These are phyloP conservation scores for Ibidorhyncha struthersii DNA, from an alignment of 2,113 vertebrate species.

Conservation along the genomic window DNA sequence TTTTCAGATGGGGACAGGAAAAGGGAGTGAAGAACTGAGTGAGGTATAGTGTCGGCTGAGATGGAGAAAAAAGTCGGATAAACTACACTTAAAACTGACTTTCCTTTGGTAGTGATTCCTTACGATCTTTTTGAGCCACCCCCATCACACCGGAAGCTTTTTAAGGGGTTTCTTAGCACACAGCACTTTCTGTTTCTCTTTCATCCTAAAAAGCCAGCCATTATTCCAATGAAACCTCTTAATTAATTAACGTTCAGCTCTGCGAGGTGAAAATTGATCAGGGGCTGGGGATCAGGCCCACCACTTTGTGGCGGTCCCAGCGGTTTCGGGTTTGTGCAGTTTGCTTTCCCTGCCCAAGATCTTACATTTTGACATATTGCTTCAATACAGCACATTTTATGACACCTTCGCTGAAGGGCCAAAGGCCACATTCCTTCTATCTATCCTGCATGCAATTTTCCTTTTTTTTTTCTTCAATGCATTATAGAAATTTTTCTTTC, in stretches of 20 bases:
- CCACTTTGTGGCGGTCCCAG: neutral
- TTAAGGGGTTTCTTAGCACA: neutral
- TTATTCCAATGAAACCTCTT: neutral
- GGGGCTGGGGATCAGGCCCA: neutral
- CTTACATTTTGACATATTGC: neutral
- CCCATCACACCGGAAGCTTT: rapidly evolving
- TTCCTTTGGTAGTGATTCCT: neutral
- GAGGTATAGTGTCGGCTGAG: neutral
- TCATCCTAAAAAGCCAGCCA: neutral
- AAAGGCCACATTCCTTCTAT: conserved; percentile 39
- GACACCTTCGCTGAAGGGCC: neutral
- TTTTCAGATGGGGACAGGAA: neutral
- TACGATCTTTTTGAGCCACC: neutral
- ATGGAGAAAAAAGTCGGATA: neutral
- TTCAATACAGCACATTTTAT: conserved; percentile 32
- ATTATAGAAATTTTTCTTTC: conserved; percentile 3
- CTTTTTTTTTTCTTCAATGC: conserved; percentile 22
- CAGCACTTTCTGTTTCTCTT: neutral
- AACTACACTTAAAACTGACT: neutral
- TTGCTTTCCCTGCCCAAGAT: neutral
- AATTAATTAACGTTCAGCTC: neutral
- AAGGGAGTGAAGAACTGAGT: neutral
- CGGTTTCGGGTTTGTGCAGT: neutral
- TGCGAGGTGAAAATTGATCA: neutral
- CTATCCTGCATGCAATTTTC: conserved; percentile 16